Evolutionary conservation across 2,888 invertebrate species (phyloP), one percentile per base, ranked within the genome.

Genomic region (Clusia tigrina): DNA sequence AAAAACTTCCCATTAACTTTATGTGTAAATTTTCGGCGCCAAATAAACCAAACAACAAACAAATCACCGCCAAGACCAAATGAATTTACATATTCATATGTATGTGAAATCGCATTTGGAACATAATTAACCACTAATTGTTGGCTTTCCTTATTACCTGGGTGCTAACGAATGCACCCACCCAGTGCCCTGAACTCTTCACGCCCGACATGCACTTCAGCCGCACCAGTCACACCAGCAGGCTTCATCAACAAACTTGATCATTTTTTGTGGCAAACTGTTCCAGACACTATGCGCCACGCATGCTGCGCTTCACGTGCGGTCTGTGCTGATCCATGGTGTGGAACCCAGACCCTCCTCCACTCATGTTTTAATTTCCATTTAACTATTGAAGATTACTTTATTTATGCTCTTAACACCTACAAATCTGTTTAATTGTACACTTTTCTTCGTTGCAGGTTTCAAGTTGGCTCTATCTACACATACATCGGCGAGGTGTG

Each of bases 401-500:
- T 51, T 42, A 42, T 17, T 42, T 15, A 42, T 42, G 32, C 5
- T 32, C 5, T 32, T 5, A 32, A 12, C 32, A 32, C 12, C 37
- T 32, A 32, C 10, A 42, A 51, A 62, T 68, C 61, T 46, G 48
- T 62, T 57, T 48, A 54, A n/a, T n/a, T n/a, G n/a, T n/a, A n/a
- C n/a, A n/a, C 51, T n/a, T 15, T 48, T 1, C 20, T 17, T 48
- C 26, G 25, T 68, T 62, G 18, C 66, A 96, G 96, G 82, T 96
- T 93, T 82, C 91, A 92, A 85, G 89, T 90, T 83, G 93, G 94
- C 73, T 91, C 90, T 83, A 96, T 98, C 81, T 98, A 98, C 87
- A 97, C 98, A 6, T 98, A 98, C 86, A 99, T 99, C 74, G 98
- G 98, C 48, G 98, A 99, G 86, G 96, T 97, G 74, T 91, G 95